Base-by-base conservation (phyloP, 23 tunicate genomes). In the Pegea sp. region DNA sequence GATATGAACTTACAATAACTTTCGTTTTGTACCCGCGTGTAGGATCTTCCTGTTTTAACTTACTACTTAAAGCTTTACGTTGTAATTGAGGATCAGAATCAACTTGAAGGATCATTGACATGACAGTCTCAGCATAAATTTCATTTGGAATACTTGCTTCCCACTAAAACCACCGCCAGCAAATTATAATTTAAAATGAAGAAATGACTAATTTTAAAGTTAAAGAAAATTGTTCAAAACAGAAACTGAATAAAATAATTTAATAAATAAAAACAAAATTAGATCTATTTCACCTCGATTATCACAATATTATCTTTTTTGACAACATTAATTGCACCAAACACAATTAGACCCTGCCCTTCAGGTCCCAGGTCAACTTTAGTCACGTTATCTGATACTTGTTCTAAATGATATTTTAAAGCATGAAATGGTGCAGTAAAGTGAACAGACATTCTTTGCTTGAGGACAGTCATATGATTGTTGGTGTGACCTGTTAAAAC, bases 61-160 rank as follows among this genome's bases (percentile, higher is more conserved):
- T n/a, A n/a, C n/a, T n/a, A n/a, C n/a, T n/a, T n/a, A n/a, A n/a
- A n/a, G n/a, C n/a, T n/a, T n/a, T n/a, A n/a, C n/a, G n/a, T n/a
- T n/a, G n/a, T n/a, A n/a, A n/a, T 58, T 67, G 72, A 22, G 98
- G 90, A 52, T 89, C 98, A 6, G 98, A 72, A 31, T 89, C 98
- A 27, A 89, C 98, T 50, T 81, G 54, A 0, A 89, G 31, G 18
- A 89, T 49, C 53, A 77, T 77, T 26, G 98, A 84, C 2, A 89
- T 67, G 18, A 89, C 98, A 18, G 98, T 63, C 42, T 89, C 98
- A 0, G 98, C 98, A 31, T 89, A 89, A 76, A 77, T 71, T 62
- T 89, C 98, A 42, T 71, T 71, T 28, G 59, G 79, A 22, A 86
- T 84, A 62, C 54, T 77, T 31, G 98, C 78, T 60, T 64, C 58